Base-by-base conservation (phyloP, 2,113 vertebrate genomes). In the Cricetomys ansorgei region DNA sequence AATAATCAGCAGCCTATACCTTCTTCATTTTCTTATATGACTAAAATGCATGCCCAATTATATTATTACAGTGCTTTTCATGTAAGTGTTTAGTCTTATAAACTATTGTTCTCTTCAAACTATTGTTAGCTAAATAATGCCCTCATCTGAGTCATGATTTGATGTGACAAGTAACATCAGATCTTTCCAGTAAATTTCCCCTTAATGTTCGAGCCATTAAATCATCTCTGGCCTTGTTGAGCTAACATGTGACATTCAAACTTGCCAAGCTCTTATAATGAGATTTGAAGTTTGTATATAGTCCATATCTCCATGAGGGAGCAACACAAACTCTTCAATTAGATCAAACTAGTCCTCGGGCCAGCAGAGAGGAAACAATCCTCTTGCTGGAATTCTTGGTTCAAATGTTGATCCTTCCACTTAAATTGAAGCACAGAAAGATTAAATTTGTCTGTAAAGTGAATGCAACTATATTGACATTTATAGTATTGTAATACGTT, bases 251-350 rank as follows among this genome's bases (percentile, higher is more conserved):
- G n/a, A 73, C 19, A 37, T 17, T 89, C 15, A 65, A 72, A 67
- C 83, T 73, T 92, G 64, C 55, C 40, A 34, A 57, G 31, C 21
- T 87, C 55, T 95, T 93, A 65, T 4, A 53, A n/a, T 72, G 59
- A 81, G 59, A 23, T 21, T 4, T 65, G 69, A 77, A 59, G 67
- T 59, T 93, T 86, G 89, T 43, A 95, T 89, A 64, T 94, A 67
- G 27, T 87, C 55, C 75, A 19, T 65, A 84, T 87, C 19, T 89
- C 53, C 73, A 17, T 62, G 91, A 83, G 76, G 37, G 86, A 67
- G 43, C 86, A 31, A 88, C 48, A 96, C 55, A 64, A 86, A n/a
- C 21, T 81, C 88, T 87, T 72, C 65, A 69, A 75, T 96, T 89
- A 95, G 73, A 73, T 89, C 55, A 72, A 77, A 80, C 9, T 91